Percentiles rank a stretch among this genome's conserved stretches.
Conservation (phyloP, 2,888 invertebrate genomes). For the Ectemnius continuus region DNA sequence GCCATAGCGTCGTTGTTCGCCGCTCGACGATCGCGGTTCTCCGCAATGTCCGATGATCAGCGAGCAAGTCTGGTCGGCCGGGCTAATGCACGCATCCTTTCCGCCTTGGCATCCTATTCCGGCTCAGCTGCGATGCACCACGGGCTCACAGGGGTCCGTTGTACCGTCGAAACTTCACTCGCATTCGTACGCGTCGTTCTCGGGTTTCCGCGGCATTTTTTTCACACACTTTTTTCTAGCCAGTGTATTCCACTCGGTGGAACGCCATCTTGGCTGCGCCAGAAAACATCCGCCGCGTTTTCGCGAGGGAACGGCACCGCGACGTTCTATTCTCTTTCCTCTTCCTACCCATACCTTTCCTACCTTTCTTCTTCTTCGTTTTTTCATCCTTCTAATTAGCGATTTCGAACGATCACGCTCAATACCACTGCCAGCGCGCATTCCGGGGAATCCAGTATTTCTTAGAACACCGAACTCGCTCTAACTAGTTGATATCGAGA, state of each 20-base stretch:
- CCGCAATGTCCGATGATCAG: constrained; percentile 55
- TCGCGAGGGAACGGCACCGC: constrained; percentile 48
- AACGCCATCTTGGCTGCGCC: constrained; percentile 71
- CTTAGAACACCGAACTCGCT: too few species aligned
- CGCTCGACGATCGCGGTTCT: constrained; percentile 59
- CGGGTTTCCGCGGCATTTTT: constrained; percentile 71
- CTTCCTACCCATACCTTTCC: constrained; percentile 8
- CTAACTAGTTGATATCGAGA: too few species aligned
- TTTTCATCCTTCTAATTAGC: constrained; percentile 17
- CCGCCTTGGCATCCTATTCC: constrained; percentile 38
- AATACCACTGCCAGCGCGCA: not conserved
- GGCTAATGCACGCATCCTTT: constrained; percentile 48
- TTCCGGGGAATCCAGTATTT: too few species aligned
- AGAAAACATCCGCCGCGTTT: constrained; percentile 51
- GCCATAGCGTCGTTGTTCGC: constrained; percentile 75
- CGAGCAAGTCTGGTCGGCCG: constrained; percentile 50
- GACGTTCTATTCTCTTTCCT: constrained; percentile 46
- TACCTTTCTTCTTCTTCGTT: constrained; percentile 23
- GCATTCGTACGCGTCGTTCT: constrained; percentile 63
- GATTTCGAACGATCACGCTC: not conserved
- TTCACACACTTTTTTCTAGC: constrained; percentile 65
- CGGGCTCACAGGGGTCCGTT: constrained; percentile 38
- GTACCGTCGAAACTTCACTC: constrained; percentile 40
- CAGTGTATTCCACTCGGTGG: constrained; percentile 66
- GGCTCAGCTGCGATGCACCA: constrained; percentile 39